Evolutionary conservation across 2,888 invertebrate genomes (phyloP).

Genomic region (Dryococelus australis): DNA sequence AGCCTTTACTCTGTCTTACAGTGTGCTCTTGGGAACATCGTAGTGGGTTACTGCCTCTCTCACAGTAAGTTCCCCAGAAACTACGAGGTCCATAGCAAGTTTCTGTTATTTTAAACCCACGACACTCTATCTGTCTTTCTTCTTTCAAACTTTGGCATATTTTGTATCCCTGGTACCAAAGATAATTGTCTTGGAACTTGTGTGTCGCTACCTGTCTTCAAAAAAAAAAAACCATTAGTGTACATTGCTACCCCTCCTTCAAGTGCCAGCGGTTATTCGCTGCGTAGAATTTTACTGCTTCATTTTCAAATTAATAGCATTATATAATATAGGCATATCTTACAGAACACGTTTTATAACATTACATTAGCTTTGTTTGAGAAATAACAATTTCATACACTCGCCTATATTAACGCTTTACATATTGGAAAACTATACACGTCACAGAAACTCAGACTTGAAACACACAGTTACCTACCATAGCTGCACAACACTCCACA

Average conservation of each 20-base stretch:
- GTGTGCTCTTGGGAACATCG: constrained; percentile 21
- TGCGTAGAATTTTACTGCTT: background rate
- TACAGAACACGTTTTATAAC: background rate
- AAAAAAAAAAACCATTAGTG: background rate
- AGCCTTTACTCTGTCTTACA: constrained; percentile 21
- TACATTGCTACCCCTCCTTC: background rate
- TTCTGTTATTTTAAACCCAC: constrained; percentile 19
- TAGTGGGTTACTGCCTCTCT: background rate
- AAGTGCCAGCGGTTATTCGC: background rate
- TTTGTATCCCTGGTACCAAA: background rate
- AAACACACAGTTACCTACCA: background rate
- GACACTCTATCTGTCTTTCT: background rate
- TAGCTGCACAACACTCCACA: background rate
- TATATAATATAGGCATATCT: background rate
- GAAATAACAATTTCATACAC: background rate
- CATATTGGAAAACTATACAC: background rate
- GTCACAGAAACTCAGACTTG: background rate
- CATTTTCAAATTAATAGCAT: background rate
- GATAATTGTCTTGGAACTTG: background rate
- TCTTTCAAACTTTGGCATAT: background rate
- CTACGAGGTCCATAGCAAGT: background rate
- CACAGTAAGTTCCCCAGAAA: constrained; percentile 16
- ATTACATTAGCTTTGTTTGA: background rate
- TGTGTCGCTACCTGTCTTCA: background rate
- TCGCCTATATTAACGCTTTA: background rate